Conservation (phyloP, 2,797 vertebrate species). For the Presbytis comata region DNA sequence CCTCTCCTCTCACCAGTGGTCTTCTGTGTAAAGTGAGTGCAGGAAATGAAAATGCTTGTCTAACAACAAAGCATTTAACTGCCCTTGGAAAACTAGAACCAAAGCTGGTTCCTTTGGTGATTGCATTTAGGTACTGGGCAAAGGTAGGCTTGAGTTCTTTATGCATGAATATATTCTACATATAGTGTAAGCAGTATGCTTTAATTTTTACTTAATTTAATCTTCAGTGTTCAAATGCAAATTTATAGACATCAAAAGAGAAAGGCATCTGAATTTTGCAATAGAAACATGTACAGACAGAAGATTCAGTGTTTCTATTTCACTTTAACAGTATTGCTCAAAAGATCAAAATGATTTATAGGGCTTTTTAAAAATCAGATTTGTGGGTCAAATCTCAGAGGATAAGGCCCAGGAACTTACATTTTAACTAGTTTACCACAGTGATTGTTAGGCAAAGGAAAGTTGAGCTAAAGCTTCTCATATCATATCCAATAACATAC, state of each 20-base stretch:
- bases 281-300: not conserved
- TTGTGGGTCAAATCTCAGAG: not conserved
- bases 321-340: not conserved
- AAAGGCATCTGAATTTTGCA: conserved; percentile 28
- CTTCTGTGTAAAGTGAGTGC: conserved; percentile 96
- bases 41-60: conserved; percentile 94
- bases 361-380: conserved; percentile 25
- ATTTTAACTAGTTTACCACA: not conserved
- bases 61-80: conserved; percentile 91
- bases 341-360: conserved; percentile 10
- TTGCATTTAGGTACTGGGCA: conserved; percentile 93
- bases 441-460: not conserved
- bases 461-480: not conserved
- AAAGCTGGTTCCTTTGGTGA: conserved; percentile 88
- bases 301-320: conserved; percentile 29
- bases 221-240: not conserved
- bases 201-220: conserved; percentile 13
- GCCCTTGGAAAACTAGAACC: conserved; percentile 86
- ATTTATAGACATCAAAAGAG: not conserved
- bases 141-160: conserved; percentile 84
- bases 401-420: not conserved
- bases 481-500: not conserved
- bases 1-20: conserved; percentile 84
- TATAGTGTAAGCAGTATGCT: not conserved
- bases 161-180: not conserved